Conservation (phyloP, 37 sponge, comb jelly and placozoan genomes). For the Agelas oroides region DNA sequence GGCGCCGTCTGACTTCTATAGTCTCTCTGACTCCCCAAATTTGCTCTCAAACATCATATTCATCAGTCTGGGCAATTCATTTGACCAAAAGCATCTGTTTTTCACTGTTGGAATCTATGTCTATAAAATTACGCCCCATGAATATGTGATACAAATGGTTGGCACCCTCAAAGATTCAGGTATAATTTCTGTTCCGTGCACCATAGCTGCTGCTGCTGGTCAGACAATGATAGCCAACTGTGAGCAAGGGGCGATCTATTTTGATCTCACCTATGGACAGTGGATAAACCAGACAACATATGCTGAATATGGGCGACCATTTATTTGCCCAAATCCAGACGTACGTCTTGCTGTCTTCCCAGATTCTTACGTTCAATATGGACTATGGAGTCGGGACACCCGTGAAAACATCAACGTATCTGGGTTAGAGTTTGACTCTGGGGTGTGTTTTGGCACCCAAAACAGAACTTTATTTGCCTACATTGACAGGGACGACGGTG, state of each 20-base stretch:
- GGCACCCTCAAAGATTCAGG: no score
- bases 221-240: constrained; percentile 7
- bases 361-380: not conserved
- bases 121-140: no score
- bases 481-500: not conserved
- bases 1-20: no score
- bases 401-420: not conserved
- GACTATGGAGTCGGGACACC: not conserved
- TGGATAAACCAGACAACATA: not conserved
- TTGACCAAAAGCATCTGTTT: no score
- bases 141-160: no score
- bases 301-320: not conserved
- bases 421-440: not conserved
- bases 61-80: no score
- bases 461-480: not conserved
- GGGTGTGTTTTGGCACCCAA: not conserved
- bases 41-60: no score
- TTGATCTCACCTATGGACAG: not conserved
- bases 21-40: no score
- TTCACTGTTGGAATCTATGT: no score
- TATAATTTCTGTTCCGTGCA: not conserved
- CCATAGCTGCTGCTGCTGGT: not conserved
- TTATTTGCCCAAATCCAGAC: constrained; percentile 9
- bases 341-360: not conserved
- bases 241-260: not conserved